A percentile compares a stretch with the other conserved stretches of the same genome.
phyloP scores from a whole-genome alignment of 2,888 invertebrate species.

The Mactromeris polynyma region DNA sequence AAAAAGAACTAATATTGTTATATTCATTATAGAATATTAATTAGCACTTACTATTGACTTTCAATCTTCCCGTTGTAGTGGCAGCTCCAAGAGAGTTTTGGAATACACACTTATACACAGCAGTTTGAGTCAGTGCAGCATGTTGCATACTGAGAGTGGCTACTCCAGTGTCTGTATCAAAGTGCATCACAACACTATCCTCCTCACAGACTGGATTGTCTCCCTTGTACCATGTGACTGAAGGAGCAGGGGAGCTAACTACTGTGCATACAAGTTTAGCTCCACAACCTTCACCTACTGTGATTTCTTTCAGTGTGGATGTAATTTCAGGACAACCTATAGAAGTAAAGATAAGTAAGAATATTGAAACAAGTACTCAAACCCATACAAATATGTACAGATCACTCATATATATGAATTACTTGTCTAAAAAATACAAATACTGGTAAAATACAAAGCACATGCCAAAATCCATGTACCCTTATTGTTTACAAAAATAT shows the following conservation, averaged over 20 bases:
- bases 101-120: constrained; percentile 77
- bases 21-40: neutral
- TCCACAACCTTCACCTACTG: constrained; percentile 68
- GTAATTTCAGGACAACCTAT: constrained; percentile 77
- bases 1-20: too few species aligned
- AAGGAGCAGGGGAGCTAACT: constrained; percentile 68
- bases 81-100: constrained; percentile 76
- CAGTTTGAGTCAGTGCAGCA: constrained; percentile 71
- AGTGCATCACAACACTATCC: constrained; percentile 60
- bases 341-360: neutral
- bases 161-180: constrained; percentile 71
- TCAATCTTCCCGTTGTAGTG: constrained; percentile 72
- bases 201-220: constrained; percentile 63
- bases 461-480: too few species aligned
- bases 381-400: too few species aligned
- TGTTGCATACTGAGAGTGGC: constrained; percentile 73
- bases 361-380: too few species aligned
- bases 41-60: constrained; percentile 75
- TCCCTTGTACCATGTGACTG: constrained; percentile 79
- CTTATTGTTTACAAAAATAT: too few species aligned
- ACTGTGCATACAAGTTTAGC: constrained; percentile 72
- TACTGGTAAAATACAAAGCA: too few species aligned
- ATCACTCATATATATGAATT: too few species aligned
- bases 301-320: constrained; percentile 71
- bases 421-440: too few species aligned